Evolutionary conservation across 2,888 invertebrate genomes (phyloP), one percentile per base, ranked within the genome.

Genomic region (Terebella lapidaria): DNA sequence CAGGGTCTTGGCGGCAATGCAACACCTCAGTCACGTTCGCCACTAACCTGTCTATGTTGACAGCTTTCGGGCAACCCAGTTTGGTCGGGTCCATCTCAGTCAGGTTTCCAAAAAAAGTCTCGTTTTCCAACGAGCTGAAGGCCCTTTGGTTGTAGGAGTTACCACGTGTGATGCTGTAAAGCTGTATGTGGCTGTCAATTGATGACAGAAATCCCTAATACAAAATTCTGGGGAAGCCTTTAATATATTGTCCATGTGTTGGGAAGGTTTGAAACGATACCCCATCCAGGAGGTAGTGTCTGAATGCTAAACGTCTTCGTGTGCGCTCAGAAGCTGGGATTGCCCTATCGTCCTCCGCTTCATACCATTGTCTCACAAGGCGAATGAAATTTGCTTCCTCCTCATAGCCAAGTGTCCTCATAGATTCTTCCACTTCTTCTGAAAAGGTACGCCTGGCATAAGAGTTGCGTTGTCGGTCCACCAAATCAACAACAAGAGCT

Each of bases 341-440:
- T 18, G 58, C 63, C 2, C 58, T 52, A 26, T 60, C 56, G 26
- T 63, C 60, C 26, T 63, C 60, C 28, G 63, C 63, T 24, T 28
- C 3, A 54, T 60, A 63, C 60, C 63, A 63, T 10, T 52, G 1
- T 52, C 60, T 54, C 1, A 63, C 52, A 26, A 60, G 54, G 15
- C 24, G 18, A 28, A 49, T 47, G 15, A 63, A 52, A 2, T 54
- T 28, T 2, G 62, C 62, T 42, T 56, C 62, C 4, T 47, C 5
- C 5, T 29, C 58, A 56, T 28, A 60, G 49, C 49, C 49, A 10
- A 49, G 49, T 49, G 10, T 10, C 49, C 22, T 10, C 22, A 18
- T 10, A 20, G 18, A 18, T 10, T 49, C 22, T 20, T 49, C 49
- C 15, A 49, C 49, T 18, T 49, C 49, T 18, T 18, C 49, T 49